Conservation (phyloP, 2,113 vertebrate genomes). For the Eulacestoma nigropectus region DNA sequence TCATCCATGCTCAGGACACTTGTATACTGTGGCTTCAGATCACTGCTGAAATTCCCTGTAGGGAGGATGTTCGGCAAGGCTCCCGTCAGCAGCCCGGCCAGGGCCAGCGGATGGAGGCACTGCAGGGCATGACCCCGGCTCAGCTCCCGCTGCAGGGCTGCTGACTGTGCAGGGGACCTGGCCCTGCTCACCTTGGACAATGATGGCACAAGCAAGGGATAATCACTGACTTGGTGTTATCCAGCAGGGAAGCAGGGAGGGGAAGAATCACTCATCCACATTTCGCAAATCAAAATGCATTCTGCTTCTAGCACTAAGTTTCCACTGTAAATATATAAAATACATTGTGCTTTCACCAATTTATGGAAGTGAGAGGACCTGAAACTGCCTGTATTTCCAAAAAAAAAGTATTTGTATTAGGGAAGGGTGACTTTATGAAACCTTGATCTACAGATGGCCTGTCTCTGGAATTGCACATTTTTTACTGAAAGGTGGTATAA, state of each 20-base stretch:
- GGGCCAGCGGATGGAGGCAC: not conserved
- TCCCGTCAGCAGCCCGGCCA: not conserved
- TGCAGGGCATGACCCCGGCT: accelerated
- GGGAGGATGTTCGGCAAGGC: not conserved
- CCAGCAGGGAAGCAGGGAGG: not conserved
- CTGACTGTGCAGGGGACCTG: not conserved
- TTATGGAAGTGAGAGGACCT: not conserved
- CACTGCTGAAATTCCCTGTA: not conserved
- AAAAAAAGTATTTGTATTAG: not conserved
- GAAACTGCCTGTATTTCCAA: not conserved
- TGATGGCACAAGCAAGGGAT: not conserved
- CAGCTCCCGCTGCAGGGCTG: not conserved
- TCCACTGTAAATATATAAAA: not conserved
- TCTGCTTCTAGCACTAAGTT: not conserved
- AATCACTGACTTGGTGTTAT: not conserved
- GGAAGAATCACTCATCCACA: not conserved
- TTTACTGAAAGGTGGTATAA: not conserved
- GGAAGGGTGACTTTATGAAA: not conserved
- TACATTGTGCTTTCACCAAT: not conserved
- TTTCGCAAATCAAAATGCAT: not conserved
- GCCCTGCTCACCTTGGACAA: not conserved
- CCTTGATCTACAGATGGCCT: not conserved
- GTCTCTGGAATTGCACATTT: not conserved
- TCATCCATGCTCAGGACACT: not conserved
- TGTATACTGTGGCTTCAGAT: not conserved